These are phyloP conservation scores for Esperia sulphurella DNA, from an alignment of 2,888 invertebrate genomes.

Conservation along the genomic window DNA sequence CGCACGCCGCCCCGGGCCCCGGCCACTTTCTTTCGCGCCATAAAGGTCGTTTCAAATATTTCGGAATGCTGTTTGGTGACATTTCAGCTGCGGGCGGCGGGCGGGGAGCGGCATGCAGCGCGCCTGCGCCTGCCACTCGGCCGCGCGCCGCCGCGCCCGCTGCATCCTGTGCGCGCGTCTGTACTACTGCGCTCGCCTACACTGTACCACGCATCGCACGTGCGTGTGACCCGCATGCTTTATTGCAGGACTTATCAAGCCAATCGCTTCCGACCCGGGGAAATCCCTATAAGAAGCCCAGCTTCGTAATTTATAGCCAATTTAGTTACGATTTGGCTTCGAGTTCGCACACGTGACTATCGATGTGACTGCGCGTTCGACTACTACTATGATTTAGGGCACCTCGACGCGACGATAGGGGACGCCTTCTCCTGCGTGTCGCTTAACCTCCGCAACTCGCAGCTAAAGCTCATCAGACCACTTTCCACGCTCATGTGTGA, in stretches of 20 bases:
- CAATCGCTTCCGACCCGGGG: background rate
- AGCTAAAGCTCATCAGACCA: constrained; percentile 48
- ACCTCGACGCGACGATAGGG: background rate
- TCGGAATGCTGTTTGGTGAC: constrained; percentile 78
- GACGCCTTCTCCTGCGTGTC: too few species aligned
- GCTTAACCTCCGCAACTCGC: background rate
- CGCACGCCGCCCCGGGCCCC: constrained; percentile 43
- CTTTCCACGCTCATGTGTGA: constrained; percentile 77
- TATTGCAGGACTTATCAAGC: too few species aligned
- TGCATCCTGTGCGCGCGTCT: too few species aligned
- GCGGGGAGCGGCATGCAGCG: constrained; percentile 36
- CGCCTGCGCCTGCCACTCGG: constrained; percentile 23
- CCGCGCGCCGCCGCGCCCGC: constrained; percentile 15
- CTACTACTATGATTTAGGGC: background rate
- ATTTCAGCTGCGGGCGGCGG: constrained; percentile 70
- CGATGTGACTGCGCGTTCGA: too few species aligned
- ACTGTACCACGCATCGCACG: constrained; percentile 3
- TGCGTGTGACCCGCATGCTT: background rate
- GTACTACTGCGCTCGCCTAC: constrained; percentile 7
- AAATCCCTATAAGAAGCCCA: background rate
- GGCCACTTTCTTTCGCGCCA: constrained; percentile 78
- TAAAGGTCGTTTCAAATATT: constrained; percentile 80
- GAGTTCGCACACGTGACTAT: background rate
- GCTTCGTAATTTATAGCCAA: background rate
- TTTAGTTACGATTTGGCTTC: background rate